Base-by-base conservation (phyloP, 2,113 vertebrate species). In the Paralichthys olivaceus region DNA sequence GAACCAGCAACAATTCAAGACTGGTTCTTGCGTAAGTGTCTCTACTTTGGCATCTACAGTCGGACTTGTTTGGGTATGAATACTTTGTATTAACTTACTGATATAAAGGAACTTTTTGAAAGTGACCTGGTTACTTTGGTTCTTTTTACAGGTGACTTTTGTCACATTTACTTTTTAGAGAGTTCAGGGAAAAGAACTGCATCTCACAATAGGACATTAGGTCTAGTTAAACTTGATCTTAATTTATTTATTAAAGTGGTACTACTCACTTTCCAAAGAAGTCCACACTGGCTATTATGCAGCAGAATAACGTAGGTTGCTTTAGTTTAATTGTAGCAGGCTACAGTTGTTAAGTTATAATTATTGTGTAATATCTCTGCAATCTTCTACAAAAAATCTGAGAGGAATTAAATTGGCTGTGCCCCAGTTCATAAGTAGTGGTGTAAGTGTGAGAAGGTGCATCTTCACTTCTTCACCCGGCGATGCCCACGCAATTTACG, bases 401-500 rank as follows among this genome's bases (percentile, higher is more conserved):
- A 26, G 4, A 56, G 49, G 20, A 22, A 22, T 53, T 1, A 2
- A 23, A 55, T 25, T 28, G n/a, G 2, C 23, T 23, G 12, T n/a
- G 28, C 26, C 7, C 4, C 1, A 20, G 5, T 15, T 45, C 17
- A 45, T 45, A 9, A 4, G 37, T 1, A 1, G 14, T 47, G 43
- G 4, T 53, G 49, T n/a, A 11, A 22, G 49, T 7, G 49, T 20
- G 49, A 9, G 20, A 9, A 9, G 56, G 4, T 58, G n/a, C 12
- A 56, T 28, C 55, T 8, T 51, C 17, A 58, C 32, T 59, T 69
- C 67, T 43, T 68, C 77, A 74, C 70, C 77, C 72, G 15, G 66
- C 7, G 19, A 54, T 51, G 68, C 67, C 49, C 58, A 22, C 77
- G 64, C 55, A 67, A 61, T 74, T 80, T 70, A 61, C 67, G 29